A percentile compares a stretch with the other conserved stretches of the same genome.
Conservation (phyloP, 2,888 invertebrate genomes). For the Prenolepis imparis region DNA sequence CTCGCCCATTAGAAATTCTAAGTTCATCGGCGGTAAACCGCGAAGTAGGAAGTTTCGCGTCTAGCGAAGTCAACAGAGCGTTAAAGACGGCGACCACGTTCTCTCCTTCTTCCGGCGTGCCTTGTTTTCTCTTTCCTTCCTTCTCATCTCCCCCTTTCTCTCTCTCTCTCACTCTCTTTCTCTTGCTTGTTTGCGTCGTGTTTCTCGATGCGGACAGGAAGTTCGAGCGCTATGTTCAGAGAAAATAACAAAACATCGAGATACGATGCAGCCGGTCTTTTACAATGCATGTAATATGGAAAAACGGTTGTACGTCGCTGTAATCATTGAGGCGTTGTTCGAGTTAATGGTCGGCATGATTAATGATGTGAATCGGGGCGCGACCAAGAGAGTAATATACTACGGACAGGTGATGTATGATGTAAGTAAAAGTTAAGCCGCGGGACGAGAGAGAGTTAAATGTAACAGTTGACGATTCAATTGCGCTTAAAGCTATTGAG, state of each 20-base stretch:
- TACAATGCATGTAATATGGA: slow-evolving; percentile 35
- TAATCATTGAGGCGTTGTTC: slow-evolving; percentile 52
- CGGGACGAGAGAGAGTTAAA: background rate
- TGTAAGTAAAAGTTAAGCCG: slow-evolving; percentile 45
- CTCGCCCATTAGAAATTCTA: slow-evolving; percentile 74
- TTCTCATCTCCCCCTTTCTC: background rate
- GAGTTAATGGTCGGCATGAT: slow-evolving; percentile 51
- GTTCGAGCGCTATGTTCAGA: slow-evolving; percentile 23
- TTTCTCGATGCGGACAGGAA: slow-evolving; percentile 35
- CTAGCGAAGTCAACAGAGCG: slow-evolving; percentile 72
- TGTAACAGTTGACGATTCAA: slow-evolving; percentile 40
- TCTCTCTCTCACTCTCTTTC: slow-evolving; percentile 15
- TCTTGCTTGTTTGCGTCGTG: background rate
- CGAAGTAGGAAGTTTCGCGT: slow-evolving; percentile 74
- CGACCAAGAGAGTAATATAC: slow-evolving; percentile 35
- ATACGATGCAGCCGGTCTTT: slow-evolving; percentile 30
- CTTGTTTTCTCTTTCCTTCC: slow-evolving; percentile 18
- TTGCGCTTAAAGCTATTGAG: slow-evolving; percentile 3
- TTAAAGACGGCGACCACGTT: slow-evolving; percentile 59
- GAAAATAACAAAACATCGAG: slow-evolving; percentile 50
- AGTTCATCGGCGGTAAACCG: slow-evolving; percentile 76
- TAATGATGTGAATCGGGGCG: slow-evolving; percentile 43
- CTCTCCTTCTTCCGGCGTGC: slow-evolving; percentile 34
- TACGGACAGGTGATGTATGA: slow-evolving; percentile 34
- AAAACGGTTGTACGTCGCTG: slow-evolving; percentile 43